phyloP scores from a whole-genome alignment of 2,797 vertebrate species.

The Anabas testudineus region DNA sequence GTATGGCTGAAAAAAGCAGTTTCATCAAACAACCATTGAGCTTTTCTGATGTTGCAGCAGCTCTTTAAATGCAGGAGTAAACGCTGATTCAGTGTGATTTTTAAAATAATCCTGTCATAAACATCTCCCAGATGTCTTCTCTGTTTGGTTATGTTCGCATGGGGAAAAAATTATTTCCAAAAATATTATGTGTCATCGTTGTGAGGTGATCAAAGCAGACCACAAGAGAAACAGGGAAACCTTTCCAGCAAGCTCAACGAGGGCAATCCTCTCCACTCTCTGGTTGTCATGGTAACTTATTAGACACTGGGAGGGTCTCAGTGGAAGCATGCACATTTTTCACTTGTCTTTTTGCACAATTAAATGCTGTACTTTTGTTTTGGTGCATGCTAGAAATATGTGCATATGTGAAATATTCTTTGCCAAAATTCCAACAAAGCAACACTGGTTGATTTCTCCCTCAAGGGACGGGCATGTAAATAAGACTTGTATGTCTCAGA shows the following conservation, averaged over 20 bases:
- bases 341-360: conserved; percentile 42
- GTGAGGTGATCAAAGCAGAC: conserved; percentile 34
- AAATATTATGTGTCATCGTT: conserved; percentile 20
- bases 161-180: conserved; percentile 1
- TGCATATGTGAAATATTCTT: not conserved
- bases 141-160: not conserved
- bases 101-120: not conserved
- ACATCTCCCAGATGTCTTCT: not conserved
- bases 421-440: not conserved
- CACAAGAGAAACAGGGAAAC: conserved; percentile 57
- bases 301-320: conserved; percentile 60
- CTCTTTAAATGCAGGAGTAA: conserved; percentile 3
- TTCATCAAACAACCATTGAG: conserved; percentile 1
- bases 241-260: conserved; percentile 62
- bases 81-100: conserved; percentile 31
- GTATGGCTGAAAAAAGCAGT: not conserved
- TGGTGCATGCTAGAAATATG: not conserved
- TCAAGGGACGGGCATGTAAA: conserved; percentile 62
- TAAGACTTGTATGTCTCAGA: conserved; percentile 54
- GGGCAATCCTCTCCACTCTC: conserved; percentile 69
- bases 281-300: conserved; percentile 83
- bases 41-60: conserved; percentile 21
- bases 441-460: conserved; percentile 24
- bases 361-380: not conserved
- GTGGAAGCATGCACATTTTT: conserved; percentile 62